A percentile compares a stretch with the other conserved stretches of the same genome.
Evolutionary conservation across 2,888 invertebrate species (phyloP).

Genomic region (Chouioia cunea): DNA sequence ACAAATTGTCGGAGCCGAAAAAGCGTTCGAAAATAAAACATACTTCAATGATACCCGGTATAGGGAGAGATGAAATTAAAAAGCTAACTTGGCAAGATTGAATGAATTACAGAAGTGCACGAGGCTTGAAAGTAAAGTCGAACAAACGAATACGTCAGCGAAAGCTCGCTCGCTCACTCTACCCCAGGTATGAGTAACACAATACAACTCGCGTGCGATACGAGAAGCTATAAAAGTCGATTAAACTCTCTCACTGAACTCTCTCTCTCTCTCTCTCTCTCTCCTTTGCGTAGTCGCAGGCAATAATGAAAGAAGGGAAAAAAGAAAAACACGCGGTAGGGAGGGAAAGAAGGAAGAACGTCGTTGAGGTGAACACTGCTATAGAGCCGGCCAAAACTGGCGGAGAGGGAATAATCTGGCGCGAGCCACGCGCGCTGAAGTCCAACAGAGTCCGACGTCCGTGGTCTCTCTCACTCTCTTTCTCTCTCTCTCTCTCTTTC

Average conservation of each 20-base stretch:
- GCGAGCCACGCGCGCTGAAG: constrained; percentile 34
- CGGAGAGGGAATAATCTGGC: constrained; percentile 31
- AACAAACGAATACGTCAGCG: constrained; percentile 21
- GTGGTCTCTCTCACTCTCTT: constrained; percentile 4
- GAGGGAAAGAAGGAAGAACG: constrained; percentile 23
- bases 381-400: not conserved
- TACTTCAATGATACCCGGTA: too few relatives aligned
- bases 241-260: constrained; percentile 38
- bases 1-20: too few relatives aligned
- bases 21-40: too few relatives aligned
- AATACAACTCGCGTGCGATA: constrained; percentile 37
- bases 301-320: constrained; percentile 29
- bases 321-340: not conserved
- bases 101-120: constrained; percentile 11
- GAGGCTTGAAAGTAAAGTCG: not conserved
- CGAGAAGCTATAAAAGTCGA: constrained; percentile 45
- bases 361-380: constrained; percentile 29
- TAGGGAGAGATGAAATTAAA: too few relatives aligned
- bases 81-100: constrained; percentile 5
- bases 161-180: constrained; percentile 2
- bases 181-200: constrained; percentile 9
- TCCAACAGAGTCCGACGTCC: constrained; percentile 32
- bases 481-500: too few relatives aligned
- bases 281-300: constrained; percentile 6
- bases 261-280: not conserved